These are phyloP conservation scores for Philantomba maxwellii DNA, from an alignment of 2,113 vertebrate genomes.

Conservation along the genomic window DNA sequence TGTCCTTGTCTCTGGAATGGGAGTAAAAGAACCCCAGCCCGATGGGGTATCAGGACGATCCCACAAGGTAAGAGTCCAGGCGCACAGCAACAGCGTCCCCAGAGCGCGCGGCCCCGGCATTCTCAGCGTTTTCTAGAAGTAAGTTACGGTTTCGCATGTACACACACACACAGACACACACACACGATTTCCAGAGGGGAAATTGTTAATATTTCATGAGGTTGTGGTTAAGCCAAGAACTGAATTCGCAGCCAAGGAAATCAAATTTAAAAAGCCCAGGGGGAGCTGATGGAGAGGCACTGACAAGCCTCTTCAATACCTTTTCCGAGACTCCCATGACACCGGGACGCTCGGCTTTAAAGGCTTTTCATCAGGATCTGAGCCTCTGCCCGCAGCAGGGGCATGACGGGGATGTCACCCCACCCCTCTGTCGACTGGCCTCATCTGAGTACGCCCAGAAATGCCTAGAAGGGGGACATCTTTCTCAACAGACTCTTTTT, in stretches of 20 bases:
- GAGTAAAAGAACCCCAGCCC: rapidly evolving
- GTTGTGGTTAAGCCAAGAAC: conserved; percentile 31
- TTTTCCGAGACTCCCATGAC: too few relatives aligned
- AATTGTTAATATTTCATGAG: conserved; percentile 37
- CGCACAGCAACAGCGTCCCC: rapidly evolving
- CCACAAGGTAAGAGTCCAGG: rapidly evolving
- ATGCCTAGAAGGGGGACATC: rapidly evolving
- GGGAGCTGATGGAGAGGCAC: neutral
- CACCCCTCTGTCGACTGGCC: neutral
- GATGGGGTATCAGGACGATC: rapidly evolving
- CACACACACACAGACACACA: neutral
- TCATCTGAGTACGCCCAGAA: neutral
- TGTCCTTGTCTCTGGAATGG: neutral
- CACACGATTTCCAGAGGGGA: neutral
- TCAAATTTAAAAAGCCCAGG: neutral
- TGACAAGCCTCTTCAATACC: neutral
- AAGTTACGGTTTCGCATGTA: neutral
- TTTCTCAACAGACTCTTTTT: neutral
- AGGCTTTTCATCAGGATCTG: neutral
- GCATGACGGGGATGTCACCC: neutral
- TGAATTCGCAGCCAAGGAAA: conserved; percentile 19
- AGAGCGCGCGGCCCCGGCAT: rapidly evolving
- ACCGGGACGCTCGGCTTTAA: rapidly evolving
- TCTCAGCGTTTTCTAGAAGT: neutral
- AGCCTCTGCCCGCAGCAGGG: neutral